Evolutionary conservation across 2,888 invertebrate species (phyloP).

Genomic region (Polydesmus complanatus): DNA sequence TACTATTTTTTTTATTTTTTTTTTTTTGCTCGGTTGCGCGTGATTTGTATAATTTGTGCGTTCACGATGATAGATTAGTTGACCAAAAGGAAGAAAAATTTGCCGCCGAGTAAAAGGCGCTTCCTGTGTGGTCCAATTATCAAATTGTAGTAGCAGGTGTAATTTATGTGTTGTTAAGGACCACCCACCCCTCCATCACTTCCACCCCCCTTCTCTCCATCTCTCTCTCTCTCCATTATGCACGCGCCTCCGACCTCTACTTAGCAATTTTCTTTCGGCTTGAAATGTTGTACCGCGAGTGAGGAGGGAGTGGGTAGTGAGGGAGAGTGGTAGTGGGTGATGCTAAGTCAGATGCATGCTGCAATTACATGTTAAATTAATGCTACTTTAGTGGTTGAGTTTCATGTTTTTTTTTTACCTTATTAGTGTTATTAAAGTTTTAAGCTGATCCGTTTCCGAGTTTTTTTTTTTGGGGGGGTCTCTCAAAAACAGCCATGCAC

Average conservation of each 20-base stretch:
- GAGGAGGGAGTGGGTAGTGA: too few species aligned
- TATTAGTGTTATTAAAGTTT: too few species aligned
- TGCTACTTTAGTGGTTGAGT: not conserved
- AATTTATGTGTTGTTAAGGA: too few species aligned
- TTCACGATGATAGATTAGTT: not conserved
- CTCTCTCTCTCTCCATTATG: not conserved
- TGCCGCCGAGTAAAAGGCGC: not conserved
- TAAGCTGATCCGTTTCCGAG: too few species aligned
- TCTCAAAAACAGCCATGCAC: too few species aligned
- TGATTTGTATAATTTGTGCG: not conserved
- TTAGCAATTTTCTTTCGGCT: not conserved
- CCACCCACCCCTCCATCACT: too few species aligned
- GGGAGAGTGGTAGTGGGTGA: not conserved
- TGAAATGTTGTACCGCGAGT: not conserved
- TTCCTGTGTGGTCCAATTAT: not conserved
- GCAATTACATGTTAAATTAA: not conserved
- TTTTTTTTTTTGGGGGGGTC: too few species aligned
- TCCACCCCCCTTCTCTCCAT: not conserved
- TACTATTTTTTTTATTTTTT: too few species aligned
- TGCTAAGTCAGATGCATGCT: not conserved
- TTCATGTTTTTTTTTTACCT: too few species aligned
- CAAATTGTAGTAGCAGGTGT: not conserved
- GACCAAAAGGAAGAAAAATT: not conserved
- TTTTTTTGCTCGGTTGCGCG: too few species aligned
- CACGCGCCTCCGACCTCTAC: not conserved